A percentile compares a stretch with the other conserved stretches of the same genome.
phyloP scores from a whole-genome alignment of 2,888 invertebrate genomes.

The Aquatica leii region DNA sequence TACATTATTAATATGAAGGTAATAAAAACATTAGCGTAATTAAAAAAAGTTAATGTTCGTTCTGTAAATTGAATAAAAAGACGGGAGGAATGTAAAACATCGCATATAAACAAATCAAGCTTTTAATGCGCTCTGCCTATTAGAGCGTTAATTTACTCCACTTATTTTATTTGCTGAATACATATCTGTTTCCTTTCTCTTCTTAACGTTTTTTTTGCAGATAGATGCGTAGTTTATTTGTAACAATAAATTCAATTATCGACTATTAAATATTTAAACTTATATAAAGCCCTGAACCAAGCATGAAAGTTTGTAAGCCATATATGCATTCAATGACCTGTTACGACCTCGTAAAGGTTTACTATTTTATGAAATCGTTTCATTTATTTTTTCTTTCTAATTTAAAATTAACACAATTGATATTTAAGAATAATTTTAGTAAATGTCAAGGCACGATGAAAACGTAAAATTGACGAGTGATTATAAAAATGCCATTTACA shows the following conservation, averaged over 20 bases:
- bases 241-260: slow-evolving; percentile 5
- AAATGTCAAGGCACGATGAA: slow-evolving; percentile 29
- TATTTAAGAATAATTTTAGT: slow-evolving; percentile 18
- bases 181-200: slow-evolving; percentile 13
- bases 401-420: slow-evolving; percentile 23
- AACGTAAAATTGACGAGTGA: slow-evolving; percentile 23
- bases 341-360: slow-evolving; percentile 18
- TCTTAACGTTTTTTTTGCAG: not conserved
- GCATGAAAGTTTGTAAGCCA: slow-evolving; percentile 6
- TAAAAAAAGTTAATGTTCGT: slow-evolving; percentile 5
- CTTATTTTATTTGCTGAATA: slow-evolving; percentile 10
- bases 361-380: slow-evolving; percentile 13
- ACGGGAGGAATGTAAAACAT: slow-evolving; percentile 10
- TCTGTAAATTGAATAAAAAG: slow-evolving; percentile 10
- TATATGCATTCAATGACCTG: slow-evolving; percentile 23
- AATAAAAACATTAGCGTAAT: not conserved
- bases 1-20: slow-evolving; percentile 7
- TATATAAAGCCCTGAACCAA: not conserved
- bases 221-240: slow-evolving; percentile 6
- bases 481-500: slow-evolving; percentile 26
- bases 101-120: slow-evolving; percentile 12
- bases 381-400: slow-evolving; percentile 12
- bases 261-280: not conserved
- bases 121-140: slow-evolving; percentile 11
- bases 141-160: slow-evolving; percentile 12